Evolutionary conservation across 1,140 invertebrate genomes (phyloP).

Genomic region (Sinella curviseta): DNA sequence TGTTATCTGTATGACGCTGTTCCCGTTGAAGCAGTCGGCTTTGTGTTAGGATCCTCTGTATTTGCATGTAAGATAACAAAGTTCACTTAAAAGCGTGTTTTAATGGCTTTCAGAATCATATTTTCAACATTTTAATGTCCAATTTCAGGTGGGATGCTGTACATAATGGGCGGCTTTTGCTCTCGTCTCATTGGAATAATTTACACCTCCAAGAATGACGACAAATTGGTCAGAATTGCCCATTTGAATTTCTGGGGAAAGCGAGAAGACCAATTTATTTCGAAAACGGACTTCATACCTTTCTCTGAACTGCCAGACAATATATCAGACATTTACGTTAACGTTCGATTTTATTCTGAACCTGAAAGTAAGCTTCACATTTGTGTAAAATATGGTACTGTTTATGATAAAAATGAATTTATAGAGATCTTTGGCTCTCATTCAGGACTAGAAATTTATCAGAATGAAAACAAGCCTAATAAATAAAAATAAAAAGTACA

Average conservation of each 20-base stretch:
- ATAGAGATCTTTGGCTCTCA: neutral
- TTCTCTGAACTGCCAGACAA: constrained; percentile 9
- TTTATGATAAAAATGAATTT: constrained; percentile 1
- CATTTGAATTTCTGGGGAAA: constrained; percentile 22
- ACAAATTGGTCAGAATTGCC: neutral
- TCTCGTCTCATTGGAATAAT: neutral
- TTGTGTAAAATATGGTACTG: neutral
- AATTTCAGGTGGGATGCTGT: constrained; percentile 15
- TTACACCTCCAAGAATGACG: constrained; percentile 1
- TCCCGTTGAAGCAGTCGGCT: neutral
- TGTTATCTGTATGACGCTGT: too few species aligned
- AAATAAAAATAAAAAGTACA: neutral
- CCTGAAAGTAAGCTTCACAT: neutral
- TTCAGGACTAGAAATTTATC: neutral
- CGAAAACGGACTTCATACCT: neutral
- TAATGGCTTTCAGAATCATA: neutral
- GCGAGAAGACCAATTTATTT: neutral
- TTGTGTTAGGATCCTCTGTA: neutral
- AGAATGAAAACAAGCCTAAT: neutral
- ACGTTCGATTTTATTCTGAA: constrained; percentile 13
- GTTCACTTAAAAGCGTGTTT: neutral
- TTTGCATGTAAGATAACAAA: constrained; percentile 7
- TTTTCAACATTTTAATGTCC: neutral
- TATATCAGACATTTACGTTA: neutral
- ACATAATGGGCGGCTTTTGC: neutral